Conservation (phyloP, 2,888 invertebrate species). For the Eucera pruinosa region DNA sequence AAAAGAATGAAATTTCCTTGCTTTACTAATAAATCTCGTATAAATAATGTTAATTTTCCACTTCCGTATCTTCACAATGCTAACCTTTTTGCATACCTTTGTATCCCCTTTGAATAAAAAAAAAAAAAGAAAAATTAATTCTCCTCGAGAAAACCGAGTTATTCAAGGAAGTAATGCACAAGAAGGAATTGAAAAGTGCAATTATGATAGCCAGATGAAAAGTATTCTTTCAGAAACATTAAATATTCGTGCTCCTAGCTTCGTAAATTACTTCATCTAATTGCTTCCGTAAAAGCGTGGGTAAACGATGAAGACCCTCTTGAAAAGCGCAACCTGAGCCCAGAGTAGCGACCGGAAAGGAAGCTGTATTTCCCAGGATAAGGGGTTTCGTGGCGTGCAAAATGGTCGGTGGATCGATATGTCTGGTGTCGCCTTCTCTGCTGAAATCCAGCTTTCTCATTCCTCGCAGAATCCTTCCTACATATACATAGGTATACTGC, state of each 20-base stretch:
- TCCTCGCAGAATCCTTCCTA: constrained; percentile 23
- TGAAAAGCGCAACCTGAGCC: constrained; percentile 30
- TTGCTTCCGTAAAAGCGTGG: constrained; percentile 10
- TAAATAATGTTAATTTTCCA: background rate
- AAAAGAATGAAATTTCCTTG: background rate
- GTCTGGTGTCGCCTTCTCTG: constrained; percentile 46
- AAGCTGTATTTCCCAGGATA: constrained; percentile 48
- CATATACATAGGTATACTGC: background rate
- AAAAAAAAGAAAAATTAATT: background rate
- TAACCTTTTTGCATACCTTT: background rate
- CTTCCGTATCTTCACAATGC: background rate
- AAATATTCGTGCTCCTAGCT: constrained; percentile 14
- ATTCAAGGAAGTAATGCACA: background rate
- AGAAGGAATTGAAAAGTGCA: background rate
- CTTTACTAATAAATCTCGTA: background rate
- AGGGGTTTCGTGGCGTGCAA: constrained; percentile 37
- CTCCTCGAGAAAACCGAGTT: background rate
- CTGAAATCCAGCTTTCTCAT: constrained; percentile 39
- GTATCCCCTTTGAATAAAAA: background rate
- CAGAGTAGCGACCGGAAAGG: constrained; percentile 15
- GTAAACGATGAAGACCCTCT: background rate
- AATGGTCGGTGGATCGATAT: constrained; percentile 61
- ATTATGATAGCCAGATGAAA: background rate
- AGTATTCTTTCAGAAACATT: background rate
- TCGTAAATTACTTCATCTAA: constrained; percentile 9